phyloP scores from a whole-genome alignment of 1,140 invertebrate species.

The Nasonia giraulti region DNA sequence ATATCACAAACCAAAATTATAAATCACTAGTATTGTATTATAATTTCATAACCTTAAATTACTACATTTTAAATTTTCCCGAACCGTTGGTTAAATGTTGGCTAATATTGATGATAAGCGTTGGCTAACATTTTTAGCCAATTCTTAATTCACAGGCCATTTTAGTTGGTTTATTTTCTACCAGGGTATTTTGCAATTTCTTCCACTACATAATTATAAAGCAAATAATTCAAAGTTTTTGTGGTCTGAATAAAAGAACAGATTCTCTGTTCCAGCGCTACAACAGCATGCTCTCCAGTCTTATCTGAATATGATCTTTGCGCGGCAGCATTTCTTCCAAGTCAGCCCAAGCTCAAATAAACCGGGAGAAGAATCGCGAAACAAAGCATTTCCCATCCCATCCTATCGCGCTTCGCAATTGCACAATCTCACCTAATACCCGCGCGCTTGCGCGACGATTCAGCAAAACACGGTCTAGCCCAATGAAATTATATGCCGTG shows the following conservation, averaged over 20 bases:
- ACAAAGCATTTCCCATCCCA: slow-evolving; percentile 26
- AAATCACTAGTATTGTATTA: too few species aligned
- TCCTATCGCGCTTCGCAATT: neutral
- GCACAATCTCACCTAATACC: slow-evolving; percentile 19
- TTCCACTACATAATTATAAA: neutral
- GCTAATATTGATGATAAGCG: too few species aligned
- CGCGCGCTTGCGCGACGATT: slow-evolving; percentile 26
- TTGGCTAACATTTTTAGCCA: too few species aligned
- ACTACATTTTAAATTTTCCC: too few species aligned
- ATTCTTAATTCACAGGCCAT: too few species aligned
- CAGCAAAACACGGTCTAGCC: neutral
- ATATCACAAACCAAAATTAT: too few species aligned
- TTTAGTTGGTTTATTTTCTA: too few species aligned
- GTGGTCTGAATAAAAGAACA: neutral
- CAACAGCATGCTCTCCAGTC: neutral
- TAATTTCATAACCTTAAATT: too few species aligned
- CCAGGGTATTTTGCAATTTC: neutral
- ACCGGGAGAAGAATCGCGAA: neutral
- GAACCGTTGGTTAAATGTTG: too few species aligned
- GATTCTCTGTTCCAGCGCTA: neutral
- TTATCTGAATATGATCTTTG: neutral
- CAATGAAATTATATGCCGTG: slow-evolving; percentile 10
- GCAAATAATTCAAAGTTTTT: neutral
- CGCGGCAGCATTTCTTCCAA: neutral
- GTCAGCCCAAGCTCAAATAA: neutral